phyloP scores from a whole-genome alignment of 2,797 vertebrate species.

The Karalla daura region DNA sequence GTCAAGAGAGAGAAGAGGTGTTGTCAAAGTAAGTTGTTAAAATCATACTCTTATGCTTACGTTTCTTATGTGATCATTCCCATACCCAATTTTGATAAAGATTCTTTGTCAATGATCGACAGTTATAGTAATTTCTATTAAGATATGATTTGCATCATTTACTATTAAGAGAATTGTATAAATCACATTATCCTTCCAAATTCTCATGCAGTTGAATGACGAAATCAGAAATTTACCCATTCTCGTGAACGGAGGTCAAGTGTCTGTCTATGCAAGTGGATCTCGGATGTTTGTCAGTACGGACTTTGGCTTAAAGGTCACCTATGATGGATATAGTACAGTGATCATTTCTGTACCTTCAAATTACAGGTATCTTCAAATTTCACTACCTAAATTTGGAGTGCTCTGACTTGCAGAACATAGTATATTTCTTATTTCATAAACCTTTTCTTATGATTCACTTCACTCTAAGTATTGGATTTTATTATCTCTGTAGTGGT shows the following conservation, averaged over 20 bases:
- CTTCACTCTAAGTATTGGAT: background rate
- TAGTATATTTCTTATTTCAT: no score
- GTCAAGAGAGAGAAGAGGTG: constrained; percentile 25
- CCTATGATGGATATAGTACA: constrained; percentile 73
- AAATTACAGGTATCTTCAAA: constrained; percentile 59
- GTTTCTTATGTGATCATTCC: no score
- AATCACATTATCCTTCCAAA: background rate
- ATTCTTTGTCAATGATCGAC: no score
- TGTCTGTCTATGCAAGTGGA: constrained; percentile 79
- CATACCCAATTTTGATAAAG: no score
- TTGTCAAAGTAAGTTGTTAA: constrained; percentile 65
- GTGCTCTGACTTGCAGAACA: no score
- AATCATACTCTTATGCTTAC: no score
- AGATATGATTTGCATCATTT: no score
- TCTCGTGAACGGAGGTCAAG: constrained; percentile 53
- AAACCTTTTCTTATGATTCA: no score
- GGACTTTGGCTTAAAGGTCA: constrained; percentile 79
- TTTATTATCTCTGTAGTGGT: constrained; percentile 33
- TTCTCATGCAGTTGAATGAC: constrained; percentile 67
- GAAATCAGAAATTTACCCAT: constrained; percentile 76
- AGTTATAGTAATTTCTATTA: no score
- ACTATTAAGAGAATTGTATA: no score
- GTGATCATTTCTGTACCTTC: constrained; percentile 78
- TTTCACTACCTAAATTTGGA: no score
- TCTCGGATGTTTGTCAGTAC: constrained; percentile 62